Percentiles rank a stretch among this genome's conserved stretches.
Conservation (phyloP, 2,113 vertebrate genomes). For the Triplophysa dalaica region DNA sequence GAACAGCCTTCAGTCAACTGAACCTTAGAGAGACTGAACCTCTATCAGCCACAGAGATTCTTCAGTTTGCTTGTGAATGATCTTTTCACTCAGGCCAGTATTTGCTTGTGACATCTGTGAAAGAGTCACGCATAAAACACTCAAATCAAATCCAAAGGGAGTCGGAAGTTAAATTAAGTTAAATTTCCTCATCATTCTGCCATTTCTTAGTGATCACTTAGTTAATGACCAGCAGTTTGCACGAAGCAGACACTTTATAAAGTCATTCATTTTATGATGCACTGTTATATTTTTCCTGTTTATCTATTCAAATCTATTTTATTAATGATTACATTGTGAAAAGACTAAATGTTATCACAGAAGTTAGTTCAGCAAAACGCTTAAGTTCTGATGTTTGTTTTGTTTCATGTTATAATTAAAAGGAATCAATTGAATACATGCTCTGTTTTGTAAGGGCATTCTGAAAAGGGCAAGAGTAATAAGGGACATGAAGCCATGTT, state of each 20-base stretch:
- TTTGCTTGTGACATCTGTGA: background rate
- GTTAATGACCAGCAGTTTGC: background rate
- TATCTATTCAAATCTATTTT: background rate
- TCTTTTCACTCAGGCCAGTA: background rate
- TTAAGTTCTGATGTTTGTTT: background rate
- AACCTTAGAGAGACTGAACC: background rate
- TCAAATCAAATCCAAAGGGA: background rate
- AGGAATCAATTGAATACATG: background rate
- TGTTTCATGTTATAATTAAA: background rate
- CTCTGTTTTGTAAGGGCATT: background rate
- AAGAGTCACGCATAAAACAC: too few relatives aligned
- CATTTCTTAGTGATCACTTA: background rate
- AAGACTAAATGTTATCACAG: background rate
- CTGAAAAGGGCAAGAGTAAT: background rate
- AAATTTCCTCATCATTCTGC: background rate
- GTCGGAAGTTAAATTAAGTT: background rate
- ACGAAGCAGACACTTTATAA: constrained; percentile 4
- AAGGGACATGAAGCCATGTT: constrained; percentile 10
- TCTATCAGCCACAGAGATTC: background rate
- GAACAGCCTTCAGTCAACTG: constrained; percentile 40
- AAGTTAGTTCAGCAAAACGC: background rate
- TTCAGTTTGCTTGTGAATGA: background rate
- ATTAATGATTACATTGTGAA: background rate
- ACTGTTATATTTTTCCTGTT: background rate
- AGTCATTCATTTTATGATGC: constrained; percentile 4